Percentiles rank a stretch among this genome's conserved stretches.
phyloP scores from a whole-genome alignment of 2,888 invertebrate species.

The Patella depressa region DNA sequence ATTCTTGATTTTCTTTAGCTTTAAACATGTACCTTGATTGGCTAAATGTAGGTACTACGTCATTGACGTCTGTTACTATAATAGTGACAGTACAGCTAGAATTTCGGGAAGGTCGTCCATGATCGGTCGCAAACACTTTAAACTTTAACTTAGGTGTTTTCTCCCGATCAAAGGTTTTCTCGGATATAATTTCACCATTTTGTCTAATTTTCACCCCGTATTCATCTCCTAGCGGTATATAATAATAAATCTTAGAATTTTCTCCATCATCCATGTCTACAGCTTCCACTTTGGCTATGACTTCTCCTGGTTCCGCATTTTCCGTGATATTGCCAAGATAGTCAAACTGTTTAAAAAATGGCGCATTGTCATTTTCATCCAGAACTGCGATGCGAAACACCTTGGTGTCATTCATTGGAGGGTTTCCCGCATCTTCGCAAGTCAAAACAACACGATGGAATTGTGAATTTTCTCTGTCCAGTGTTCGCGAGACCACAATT shows the following conservation, averaged over 20 bases:
- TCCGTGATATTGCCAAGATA: conserved; percentile 49
- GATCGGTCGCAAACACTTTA: conserved; percentile 8
- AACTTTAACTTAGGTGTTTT: conserved; percentile 42
- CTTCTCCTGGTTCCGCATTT: conserved; percentile 48
- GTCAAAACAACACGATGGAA: conserved; percentile 39
- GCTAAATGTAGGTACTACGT: conserved; percentile 14
- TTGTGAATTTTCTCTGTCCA: conserved; percentile 43
- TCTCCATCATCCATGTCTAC: conserved; percentile 47
- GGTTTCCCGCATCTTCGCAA: conserved; percentile 47
- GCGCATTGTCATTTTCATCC: conserved; percentile 93
- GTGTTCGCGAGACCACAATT: conserved; percentile 40
- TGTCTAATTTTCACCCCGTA: conserved; percentile 48
- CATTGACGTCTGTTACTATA: conserved; percentile 19
- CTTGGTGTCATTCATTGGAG: conserved; percentile 41
- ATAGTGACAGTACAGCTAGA: conserved; percentile 11
- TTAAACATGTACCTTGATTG: conserved; percentile 11
- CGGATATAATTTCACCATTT: conserved; percentile 50
- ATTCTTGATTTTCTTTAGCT: conserved; percentile 8
- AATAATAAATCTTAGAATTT: conserved; percentile 50
- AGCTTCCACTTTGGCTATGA: conserved; percentile 46
- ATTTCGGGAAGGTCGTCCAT: conserved; percentile 10
- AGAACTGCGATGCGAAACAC: conserved; percentile 73
- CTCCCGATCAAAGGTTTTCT: conserved; percentile 52
- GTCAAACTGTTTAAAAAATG: conserved; percentile 79
- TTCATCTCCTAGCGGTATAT: conserved; percentile 26